phyloP scores from a whole-genome alignment of 1,140 invertebrate species.

The Diachasma alloeum region DNA sequence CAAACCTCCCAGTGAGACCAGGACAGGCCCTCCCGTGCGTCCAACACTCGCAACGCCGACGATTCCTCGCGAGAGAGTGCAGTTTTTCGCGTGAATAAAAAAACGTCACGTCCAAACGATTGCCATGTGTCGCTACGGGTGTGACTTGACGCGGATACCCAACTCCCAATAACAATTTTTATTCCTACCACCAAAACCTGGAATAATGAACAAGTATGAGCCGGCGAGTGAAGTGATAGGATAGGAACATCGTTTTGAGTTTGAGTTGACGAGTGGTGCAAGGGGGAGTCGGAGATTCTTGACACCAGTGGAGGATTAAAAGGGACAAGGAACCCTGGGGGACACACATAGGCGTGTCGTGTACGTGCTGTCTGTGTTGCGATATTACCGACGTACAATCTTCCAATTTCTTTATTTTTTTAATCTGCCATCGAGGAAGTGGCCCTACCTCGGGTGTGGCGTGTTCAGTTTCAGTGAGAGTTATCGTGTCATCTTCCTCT shows the following conservation, averaged over 20 bases:
- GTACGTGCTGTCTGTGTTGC: not conserved
- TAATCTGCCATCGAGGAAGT: not conserved
- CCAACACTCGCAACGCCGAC: too few relatives aligned
- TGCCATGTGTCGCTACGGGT: constrained; percentile 29
- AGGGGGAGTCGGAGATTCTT: not conserved
- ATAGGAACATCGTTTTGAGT: too few relatives aligned
- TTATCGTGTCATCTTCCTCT: not conserved
- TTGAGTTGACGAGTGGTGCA: not conserved
- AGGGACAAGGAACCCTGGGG: not conserved
- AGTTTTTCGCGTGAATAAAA: not conserved
- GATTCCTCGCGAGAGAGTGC: too few relatives aligned
- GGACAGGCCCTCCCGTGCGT: not conserved
- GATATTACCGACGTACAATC: not conserved
- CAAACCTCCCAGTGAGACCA: not conserved
- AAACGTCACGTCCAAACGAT: not conserved
- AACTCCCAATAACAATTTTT: constrained; percentile 16
- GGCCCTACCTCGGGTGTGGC: constrained; percentile 12
- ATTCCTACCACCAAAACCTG: not conserved
- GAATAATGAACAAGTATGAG: not conserved
- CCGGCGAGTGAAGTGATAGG: not conserved
- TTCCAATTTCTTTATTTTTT: not conserved
- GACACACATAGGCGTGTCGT: constrained; percentile 1
- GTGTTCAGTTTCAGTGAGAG: not conserved
- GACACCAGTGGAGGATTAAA: not conserved
- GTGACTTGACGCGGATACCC: constrained; percentile 22